Conservation (phyloP, 2,797 vertebrate genomes). For the Oreochromis mossambicus region DNA sequence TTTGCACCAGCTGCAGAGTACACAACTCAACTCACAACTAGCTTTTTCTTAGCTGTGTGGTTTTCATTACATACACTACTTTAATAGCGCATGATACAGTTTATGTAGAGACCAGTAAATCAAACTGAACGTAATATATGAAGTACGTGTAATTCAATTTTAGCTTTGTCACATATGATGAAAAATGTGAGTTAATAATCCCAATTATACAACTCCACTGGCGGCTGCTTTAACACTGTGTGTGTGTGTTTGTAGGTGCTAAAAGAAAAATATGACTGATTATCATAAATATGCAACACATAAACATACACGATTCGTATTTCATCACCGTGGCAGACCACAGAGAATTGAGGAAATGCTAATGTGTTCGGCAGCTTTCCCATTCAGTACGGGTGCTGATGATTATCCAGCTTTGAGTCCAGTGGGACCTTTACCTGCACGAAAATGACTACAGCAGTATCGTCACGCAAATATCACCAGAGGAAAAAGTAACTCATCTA, state of each 20-base stretch:
- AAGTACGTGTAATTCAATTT: slow-evolving; percentile 8
- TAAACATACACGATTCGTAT: slow-evolving; percentile 27
- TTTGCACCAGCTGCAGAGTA: not conserved
- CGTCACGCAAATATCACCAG: slow-evolving; percentile 39
- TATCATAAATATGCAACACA: slow-evolving; percentile 56
- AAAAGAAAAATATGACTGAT: slow-evolving; percentile 21
- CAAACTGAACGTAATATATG: not conserved
- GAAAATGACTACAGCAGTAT: slow-evolving; percentile 27
- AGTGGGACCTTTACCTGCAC: slow-evolving; percentile 45
- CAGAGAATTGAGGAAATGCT: slow-evolving; percentile 57
- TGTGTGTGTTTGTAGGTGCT: not conserved
- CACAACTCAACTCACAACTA: not conserved
- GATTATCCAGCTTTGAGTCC: slow-evolving; percentile 33
- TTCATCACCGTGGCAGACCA: slow-evolving; percentile 41
- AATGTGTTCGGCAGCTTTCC: slow-evolving; percentile 54
- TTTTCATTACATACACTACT: not conserved
- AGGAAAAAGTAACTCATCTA: slow-evolving; percentile 23
- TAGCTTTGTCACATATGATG: slow-evolving; percentile 9
- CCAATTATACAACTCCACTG: not conserved
- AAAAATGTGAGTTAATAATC: slow-evolving; percentile 29
- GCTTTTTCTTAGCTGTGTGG: not conserved
- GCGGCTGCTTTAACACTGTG: slow-evolving; percentile 21
- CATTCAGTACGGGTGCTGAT: slow-evolving; percentile 16
- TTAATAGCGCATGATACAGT: not conserved
- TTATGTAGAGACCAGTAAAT: not conserved